These are phyloP conservation scores for Palythoa grandiflora DNA, from an alignment of 92 coral and sea anemone species.

Conservation along the genomic window DNA sequence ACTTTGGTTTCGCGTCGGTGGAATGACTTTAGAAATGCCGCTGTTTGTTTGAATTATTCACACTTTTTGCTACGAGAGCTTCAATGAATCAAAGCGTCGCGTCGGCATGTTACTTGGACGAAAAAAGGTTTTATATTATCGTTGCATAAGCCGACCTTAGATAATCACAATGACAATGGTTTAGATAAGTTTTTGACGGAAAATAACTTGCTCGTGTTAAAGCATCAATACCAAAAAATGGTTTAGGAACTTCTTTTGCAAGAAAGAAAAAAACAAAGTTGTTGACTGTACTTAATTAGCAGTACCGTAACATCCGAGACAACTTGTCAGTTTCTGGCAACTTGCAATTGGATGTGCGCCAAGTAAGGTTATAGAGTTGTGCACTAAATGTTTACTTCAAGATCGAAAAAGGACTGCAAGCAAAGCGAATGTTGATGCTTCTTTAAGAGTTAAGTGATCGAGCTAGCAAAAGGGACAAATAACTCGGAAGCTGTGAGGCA, in stretches of 20 bases:
- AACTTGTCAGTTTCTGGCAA: conserved; percentile 16
- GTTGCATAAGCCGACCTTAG: conserved; percentile 24
- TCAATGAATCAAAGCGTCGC: too few species aligned
- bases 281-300: conserved; percentile 26
- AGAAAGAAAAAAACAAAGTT: conserved; percentile 22
- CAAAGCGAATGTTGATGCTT: conserved; percentile 7
- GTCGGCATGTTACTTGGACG: conserved; percentile 7
- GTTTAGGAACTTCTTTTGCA: conserved; percentile 25
- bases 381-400: conserved; percentile 15
- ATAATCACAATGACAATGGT: conserved; percentile 22
- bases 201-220: conserved; percentile 28
- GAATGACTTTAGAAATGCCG: too few species aligned
- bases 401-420: conserved; percentile 7
- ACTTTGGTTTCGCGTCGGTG: too few species aligned
- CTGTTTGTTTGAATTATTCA: too few species aligned
- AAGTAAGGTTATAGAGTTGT: conserved; percentile 16
- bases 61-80: too few species aligned
- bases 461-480: conserved; percentile 20
- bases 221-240: conserved; percentile 34
- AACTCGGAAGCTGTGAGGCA: conserved; percentile 14
- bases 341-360: conserved; percentile 28
- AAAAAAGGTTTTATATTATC: background rate
- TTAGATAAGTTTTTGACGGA: conserved; percentile 34
- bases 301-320: conserved; percentile 14
- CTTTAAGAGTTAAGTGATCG: conserved; percentile 11